Percentiles rank a stretch among this genome's conserved stretches.
phyloP scores from a whole-genome alignment of 2,797 vertebrate genomes.

The Acrossocheilus wenchowensis region DNA sequence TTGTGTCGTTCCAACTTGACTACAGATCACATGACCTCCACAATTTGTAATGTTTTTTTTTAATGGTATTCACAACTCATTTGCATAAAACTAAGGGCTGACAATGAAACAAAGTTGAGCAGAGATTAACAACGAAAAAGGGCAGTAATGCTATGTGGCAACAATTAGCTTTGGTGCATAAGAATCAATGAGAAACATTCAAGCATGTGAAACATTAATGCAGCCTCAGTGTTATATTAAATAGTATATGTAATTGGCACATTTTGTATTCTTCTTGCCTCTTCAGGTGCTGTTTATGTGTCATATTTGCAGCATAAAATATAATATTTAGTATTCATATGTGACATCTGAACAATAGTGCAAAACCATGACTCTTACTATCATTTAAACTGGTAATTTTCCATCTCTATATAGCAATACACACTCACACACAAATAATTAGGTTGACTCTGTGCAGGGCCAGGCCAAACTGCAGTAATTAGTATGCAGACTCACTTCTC shows the following conservation, averaged over 20 bases:
- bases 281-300: neutral
- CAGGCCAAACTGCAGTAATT: constrained; percentile 50
- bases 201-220: neutral
- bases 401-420: neutral
- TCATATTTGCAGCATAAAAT: neutral
- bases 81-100: neutral
- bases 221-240: neutral
- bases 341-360: neutral
- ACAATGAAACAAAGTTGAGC: neutral
- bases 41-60: neutral
- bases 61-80: neutral
- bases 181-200: neutral
- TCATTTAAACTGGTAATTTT: neutral
- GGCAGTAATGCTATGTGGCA: neutral
- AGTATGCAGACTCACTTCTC: constrained; percentile 65
- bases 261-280: neutral
- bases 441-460: constrained; percentile 59
- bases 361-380: neutral
- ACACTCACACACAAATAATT: constrained; percentile 34
- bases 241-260: neutral
- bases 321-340: neutral
- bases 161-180: neutral
- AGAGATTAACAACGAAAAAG: neutral
- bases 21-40: neutral
- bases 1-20: neutral